Base-by-base conservation (phyloP, 53 echinoderm and acorn worm genomes). In the Zoroaster sp. region DNA sequence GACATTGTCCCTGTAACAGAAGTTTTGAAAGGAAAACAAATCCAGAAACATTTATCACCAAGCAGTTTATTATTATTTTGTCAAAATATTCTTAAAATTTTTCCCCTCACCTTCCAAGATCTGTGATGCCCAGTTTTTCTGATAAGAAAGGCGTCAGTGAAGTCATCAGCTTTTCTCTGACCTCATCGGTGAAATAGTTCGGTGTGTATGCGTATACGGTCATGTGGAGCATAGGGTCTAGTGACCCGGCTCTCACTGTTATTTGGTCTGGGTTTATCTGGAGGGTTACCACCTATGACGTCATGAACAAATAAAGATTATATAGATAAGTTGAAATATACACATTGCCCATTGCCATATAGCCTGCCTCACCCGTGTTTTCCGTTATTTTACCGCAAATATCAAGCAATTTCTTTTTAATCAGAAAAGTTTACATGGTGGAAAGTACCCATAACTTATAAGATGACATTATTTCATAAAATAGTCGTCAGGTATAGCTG, bases 191-290 rank as follows among this genome's bases (percentile, higher is more conserved):
- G 77, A 77, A 77, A 18, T 43, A 51, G 12, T 77, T 21, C 14
- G 44, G 71, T 36, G 5, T 85, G 86, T 44, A 71, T 20, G 63
- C 69, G 17, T 47, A 17, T 1, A 85, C 20, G 34, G 18, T n/a
- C 12, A 42, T 12, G 36, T 46, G 44, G 3, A 33, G 70, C 36
- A 42, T 8, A 13, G 86, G 86, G 34, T 71, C 86, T 30, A 35
- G 5, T 15, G 69, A 30, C 30, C 71, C 86, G 46, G 31, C 46
- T 69, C 86, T 8, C 1, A 69, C 6, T 49, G 71, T 85, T 21
- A 85, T 43, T 45, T 85, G 69, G 31, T 70, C 86, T 0, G 86
- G 47, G 35, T 33, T 85, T 3, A 85, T 40, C 44, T 85, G 69
- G 3, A 85, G 18, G 47, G 68, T 68, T 32, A 71, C 70, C 31